These are phyloP conservation scores for Cataglyphis albicans DNA, from an alignment of 2,888 invertebrate genomes.

Conservation along the genomic window DNA sequence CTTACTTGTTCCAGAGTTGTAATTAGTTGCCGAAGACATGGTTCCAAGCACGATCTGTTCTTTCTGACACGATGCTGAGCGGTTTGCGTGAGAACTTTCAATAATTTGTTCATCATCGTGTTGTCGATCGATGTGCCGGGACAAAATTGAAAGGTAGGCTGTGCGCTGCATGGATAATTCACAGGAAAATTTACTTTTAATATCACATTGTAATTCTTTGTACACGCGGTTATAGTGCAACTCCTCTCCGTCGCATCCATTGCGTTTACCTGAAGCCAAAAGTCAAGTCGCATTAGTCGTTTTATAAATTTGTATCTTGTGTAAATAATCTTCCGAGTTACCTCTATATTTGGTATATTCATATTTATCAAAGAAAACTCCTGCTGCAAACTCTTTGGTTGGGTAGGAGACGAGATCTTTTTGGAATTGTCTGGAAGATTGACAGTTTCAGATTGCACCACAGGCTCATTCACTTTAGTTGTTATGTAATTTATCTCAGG, in stretches of 20 bases:
- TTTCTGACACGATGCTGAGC: constrained; percentile 94
- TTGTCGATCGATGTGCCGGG: constrained; percentile 91
- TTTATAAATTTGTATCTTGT: not conserved
- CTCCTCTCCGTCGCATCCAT: constrained; percentile 88
- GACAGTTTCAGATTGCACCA: constrained; percentile 75
- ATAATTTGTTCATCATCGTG: constrained; percentile 90
- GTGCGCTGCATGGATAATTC: constrained; percentile 91
- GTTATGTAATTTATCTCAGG: constrained; percentile 79
- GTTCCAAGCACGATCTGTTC: constrained; percentile 94
- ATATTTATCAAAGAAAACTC: constrained; percentile 92
- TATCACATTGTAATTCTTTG: constrained; percentile 87
- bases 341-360: constrained; percentile 91
- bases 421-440: constrained; percentile 78
- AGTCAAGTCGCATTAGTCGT: not conserved
- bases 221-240: constrained; percentile 88
- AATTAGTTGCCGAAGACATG: constrained; percentile 92
- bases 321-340: constrained; percentile 79
- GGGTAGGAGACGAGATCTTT: constrained; percentile 84
- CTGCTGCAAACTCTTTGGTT: constrained; percentile 90
- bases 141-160: constrained; percentile 90
- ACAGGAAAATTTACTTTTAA: constrained; percentile 91
- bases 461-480: constrained; percentile 77
- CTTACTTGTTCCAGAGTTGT: constrained; percentile 88
- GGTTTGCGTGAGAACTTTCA: constrained; percentile 93
- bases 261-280: constrained; percentile 83